These are phyloP conservation scores for Adelosebastes latens DNA, from an alignment of 2,797 vertebrate genomes.

Conservation along the genomic window DNA sequence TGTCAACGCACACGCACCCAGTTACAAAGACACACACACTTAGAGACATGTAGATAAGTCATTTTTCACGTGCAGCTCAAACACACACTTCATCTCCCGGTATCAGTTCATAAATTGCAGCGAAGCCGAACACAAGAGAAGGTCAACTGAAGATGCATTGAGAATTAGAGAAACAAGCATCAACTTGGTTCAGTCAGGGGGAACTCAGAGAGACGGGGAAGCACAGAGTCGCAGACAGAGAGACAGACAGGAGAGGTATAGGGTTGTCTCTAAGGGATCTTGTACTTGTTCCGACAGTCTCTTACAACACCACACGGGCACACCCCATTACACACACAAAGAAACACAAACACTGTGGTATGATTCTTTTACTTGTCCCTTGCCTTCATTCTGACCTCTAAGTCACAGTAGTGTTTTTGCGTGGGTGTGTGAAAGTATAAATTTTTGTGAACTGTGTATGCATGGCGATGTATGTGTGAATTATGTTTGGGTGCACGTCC, in stretches of 20 bases:
- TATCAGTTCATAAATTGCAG: conserved; percentile 53
- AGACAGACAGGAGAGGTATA: conserved; percentile 16
- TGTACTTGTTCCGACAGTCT: conserved; percentile 56
- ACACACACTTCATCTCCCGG: conserved; percentile 38
- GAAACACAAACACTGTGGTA: conserved; percentile 19
- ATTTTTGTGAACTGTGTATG: neutral
- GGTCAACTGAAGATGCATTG: conserved; percentile 64
- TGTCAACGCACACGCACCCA: conserved; percentile 55
- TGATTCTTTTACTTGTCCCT: conserved; percentile 27
- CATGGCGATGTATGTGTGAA: neutral
- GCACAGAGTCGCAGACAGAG: neutral
- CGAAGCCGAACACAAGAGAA: conserved; percentile 58
- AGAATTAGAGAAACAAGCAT: conserved; percentile 53
- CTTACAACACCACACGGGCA: conserved; percentile 33
- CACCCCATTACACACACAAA: conserved; percentile 53
- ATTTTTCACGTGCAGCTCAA: conserved; percentile 24
- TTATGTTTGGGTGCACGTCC: neutral
- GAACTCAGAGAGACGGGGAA: conserved; percentile 16
- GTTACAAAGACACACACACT: conserved; percentile 28
- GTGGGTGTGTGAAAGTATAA: neutral
- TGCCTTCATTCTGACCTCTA: conserved; percentile 2
- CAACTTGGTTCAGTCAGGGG: conserved; percentile 14
- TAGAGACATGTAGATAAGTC: conserved; percentile 62
- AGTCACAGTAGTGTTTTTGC: conserved; percentile 20
- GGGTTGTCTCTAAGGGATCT: conserved; percentile 37